Base-by-base conservation (phyloP, 2,113 vertebrate species). In the Casuarius casuarius region DNA sequence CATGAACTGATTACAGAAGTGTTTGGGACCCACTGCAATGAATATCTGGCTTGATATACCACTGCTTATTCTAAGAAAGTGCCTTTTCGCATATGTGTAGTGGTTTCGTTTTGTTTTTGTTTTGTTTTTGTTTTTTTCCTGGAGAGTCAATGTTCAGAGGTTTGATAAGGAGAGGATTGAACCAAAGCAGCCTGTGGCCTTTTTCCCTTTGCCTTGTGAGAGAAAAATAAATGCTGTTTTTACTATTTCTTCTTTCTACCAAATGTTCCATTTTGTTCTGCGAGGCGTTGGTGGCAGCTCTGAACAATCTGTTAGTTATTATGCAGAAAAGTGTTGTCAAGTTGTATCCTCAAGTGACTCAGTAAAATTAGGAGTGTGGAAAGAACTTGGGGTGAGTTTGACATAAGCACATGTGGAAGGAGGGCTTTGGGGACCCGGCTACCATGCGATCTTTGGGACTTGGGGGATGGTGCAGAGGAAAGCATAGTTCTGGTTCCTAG, bases 261-360 rank as follows among this genome's bases (percentile, higher is more conserved):
- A 87, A 70, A 58, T 65, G 58, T 66, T 87, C 63, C 31, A 40
- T 95, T 82, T 95, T 91, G 48, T 88, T 95, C 75, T 89, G 59
- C 1, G 2, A 72, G 59, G 46, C 3, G 2, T 58, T 67, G 52
- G 28, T 91, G 80, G 35, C 40, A 77, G 54, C 29, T 58, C 71
- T 89, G 61, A 89, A 42, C 61, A 82, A 68, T 78, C 59, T 67
- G 52, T 62, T 85, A 51, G 52, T 81, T 77, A n/a, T 52, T 52
- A 61, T 51, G 40, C 23, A 75, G 49, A 84, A 74, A 71, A 75
- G 26, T 14, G 44, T 80, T 84, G 87, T 68, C 12, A 83, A 78
- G 8, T 68, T 46, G 22, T 61, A 18, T 83, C 87, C 78, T 74
- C 23, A 90, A 74, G 25, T 35, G 51, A 29, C 67, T 76, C 58